Conservation (phyloP, 2,888 invertebrate genomes). For the Orchesellides sinensis region DNA sequence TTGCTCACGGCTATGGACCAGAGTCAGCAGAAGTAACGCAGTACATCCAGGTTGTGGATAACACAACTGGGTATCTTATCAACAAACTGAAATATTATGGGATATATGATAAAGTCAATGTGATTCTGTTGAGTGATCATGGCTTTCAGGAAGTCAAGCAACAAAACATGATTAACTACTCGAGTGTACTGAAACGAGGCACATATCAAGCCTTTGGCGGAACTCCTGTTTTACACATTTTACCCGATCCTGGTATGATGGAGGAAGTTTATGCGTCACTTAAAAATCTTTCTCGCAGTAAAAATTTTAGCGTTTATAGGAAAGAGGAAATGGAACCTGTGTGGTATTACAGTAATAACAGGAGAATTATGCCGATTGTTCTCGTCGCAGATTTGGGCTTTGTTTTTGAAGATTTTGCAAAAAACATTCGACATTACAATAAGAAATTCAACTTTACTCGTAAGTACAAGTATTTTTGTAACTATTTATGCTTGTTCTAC, state of each 20-base stretch:
- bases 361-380: slow-evolving; percentile 82
- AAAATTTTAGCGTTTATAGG: slow-evolving; percentile 81
- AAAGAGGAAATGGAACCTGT: slow-evolving; percentile 80
- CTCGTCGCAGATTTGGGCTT: slow-evolving; percentile 82
- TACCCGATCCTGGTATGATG: slow-evolving; percentile 80
- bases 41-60: slow-evolving; percentile 74
- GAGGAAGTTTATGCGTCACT: slow-evolving; percentile 79
- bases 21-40: slow-evolving; percentile 77
- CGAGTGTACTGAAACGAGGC: slow-evolving; percentile 78
- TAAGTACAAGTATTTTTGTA: slow-evolving; percentile 76
- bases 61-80: slow-evolving; percentile 80
- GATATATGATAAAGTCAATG: slow-evolving; percentile 80
- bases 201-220: slow-evolving; percentile 79
- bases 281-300: slow-evolving; percentile 76
- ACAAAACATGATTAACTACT: slow-evolving; percentile 80
- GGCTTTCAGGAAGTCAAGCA: slow-evolving; percentile 82
- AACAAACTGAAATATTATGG: slow-evolving; percentile 79
- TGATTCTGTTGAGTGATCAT: slow-evolving; percentile 86
- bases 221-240: slow-evolving; percentile 81
- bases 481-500: no score
- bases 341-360: slow-evolving; percentile 82
- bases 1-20: slow-evolving; percentile 82
- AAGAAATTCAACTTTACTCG: slow-evolving; percentile 78
- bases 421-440: slow-evolving; percentile 77
- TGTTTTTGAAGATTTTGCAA: slow-evolving; percentile 80